Evolutionary conservation across 2,888 invertebrate species (phyloP).

Genomic region (Dysmachus trigonus): DNA sequence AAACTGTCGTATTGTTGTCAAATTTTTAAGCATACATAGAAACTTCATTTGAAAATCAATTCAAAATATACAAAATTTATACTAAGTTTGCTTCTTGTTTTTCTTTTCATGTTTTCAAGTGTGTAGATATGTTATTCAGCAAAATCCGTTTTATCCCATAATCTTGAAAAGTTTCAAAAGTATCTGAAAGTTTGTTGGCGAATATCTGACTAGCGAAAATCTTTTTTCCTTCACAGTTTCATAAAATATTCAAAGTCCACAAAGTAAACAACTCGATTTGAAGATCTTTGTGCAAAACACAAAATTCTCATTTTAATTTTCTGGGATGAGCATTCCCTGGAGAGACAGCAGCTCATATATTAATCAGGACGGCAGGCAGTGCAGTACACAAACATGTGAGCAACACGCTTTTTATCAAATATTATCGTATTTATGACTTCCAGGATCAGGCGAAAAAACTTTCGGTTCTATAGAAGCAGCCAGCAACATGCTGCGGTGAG

Average conservation of each 20-base stretch:
- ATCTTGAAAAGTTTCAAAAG: background rate
- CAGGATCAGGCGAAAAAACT: background rate
- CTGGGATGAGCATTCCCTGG: background rate
- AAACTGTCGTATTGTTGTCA: background rate
- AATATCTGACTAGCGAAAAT: background rate
- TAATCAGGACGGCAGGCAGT: background rate
- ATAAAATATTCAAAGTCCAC: background rate
- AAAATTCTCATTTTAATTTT: background rate
- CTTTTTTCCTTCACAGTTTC: background rate
- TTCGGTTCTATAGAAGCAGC: background rate
- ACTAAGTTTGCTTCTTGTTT: background rate
- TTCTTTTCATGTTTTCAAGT: background rate
- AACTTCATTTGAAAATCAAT: background rate
- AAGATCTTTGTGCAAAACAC: background rate
- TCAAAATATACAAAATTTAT: background rate
- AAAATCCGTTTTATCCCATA: background rate
- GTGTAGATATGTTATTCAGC: background rate
- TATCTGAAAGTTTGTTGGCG: background rate
- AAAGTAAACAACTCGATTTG: background rate
- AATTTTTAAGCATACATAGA: background rate
- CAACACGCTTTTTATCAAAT: background rate
- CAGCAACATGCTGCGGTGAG: background rate
- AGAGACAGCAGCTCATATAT: background rate
- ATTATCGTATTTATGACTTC: conserved; percentile 18
- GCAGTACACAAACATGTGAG: background rate